Evolutionary conservation across 2,797 vertebrate genomes (phyloP), one percentile per base, ranked within the genome.

Genomic region (Cottoperca gobio): DNA sequence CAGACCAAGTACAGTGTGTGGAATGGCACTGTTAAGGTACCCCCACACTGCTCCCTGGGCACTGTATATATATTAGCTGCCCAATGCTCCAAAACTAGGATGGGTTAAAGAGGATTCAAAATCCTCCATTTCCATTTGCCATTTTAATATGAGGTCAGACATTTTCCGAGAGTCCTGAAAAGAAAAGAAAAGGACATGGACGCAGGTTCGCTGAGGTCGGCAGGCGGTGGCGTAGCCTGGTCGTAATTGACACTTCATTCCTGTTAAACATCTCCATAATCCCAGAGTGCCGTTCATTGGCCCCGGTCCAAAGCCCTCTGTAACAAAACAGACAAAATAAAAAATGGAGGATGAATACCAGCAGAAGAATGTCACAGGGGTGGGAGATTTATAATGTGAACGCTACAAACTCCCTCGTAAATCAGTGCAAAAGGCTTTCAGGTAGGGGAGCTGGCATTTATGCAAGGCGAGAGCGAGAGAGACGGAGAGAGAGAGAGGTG

Each of bases 341-440:
- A 88, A 88, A 82, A 95, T 95, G 95, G 95, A 95, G 95, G 96
- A 97, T 95, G 96, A 96, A 96, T 95, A 95, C 94, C 94, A 95
- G 94, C 92, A 92, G 88, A 92, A 93, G 95, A 95, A 91, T 93
- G 93, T 96, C 95, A 94, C 91, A 73, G 75, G 93, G 93, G 90
- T 92, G 93, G 95, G 76, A 95, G 95, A 97, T 97, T 97, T 96
- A 97, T 95, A 91, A 92, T 89, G 91, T 88, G 85, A 95, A 92
- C 70, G 87, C 90, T 93, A 86, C 88, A 95, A 96, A 96, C 91
- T 93, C 83, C 82, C 78, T 90, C 89, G 90, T 96, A 96, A 97
- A 97, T 97, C 96, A 96, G 90, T 55, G 76, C 64, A 83, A 94
- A 84, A 89, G 31, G 45, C 86, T 95, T 94, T 94, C 94, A 95